Conservation (phyloP, 2,888 invertebrate species). For the Dusona sp. region DNA sequence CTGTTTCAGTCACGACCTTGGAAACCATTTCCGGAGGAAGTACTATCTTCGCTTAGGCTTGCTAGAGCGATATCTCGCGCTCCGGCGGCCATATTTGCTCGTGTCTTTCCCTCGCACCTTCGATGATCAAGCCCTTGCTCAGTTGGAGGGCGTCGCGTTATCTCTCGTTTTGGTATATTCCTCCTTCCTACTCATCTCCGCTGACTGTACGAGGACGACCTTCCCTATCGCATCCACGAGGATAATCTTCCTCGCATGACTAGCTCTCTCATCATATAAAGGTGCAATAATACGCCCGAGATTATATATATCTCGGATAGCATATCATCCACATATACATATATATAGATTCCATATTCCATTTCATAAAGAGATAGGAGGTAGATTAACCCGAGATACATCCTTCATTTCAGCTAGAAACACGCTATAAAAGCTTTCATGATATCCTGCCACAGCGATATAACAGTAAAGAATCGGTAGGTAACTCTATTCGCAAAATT, state of each 20-base stretch:
- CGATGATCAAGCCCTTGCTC: constrained; percentile 30
- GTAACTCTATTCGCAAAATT: not conserved
- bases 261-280: constrained; percentile 54
- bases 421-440: constrained; percentile 1
- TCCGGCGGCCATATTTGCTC: constrained; percentile 29
- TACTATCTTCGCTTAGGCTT: constrained; percentile 55
- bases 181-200: not conserved
- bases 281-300: constrained; percentile 48
- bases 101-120: constrained; percentile 6
- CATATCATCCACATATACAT: not conserved
- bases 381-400: constrained; percentile 1
- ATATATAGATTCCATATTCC: not conserved
- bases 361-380: constrained; percentile 2
- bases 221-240: constrained; percentile 50
- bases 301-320: constrained; percentile 28
- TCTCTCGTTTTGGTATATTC: constrained; percentile 33
- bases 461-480: constrained; percentile 1
- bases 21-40: constrained; percentile 58
- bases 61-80: constrained; percentile 54
- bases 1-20: constrained; percentile 57
- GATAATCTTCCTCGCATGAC: constrained; percentile 62
- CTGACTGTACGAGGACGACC: constrained; percentile 36
- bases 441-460: not conserved
- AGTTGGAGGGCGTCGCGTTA: constrained; percentile 11
- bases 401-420: not conserved